Base-by-base conservation (phyloP, 2,888 invertebrate species). In the Thereva unica region DNA sequence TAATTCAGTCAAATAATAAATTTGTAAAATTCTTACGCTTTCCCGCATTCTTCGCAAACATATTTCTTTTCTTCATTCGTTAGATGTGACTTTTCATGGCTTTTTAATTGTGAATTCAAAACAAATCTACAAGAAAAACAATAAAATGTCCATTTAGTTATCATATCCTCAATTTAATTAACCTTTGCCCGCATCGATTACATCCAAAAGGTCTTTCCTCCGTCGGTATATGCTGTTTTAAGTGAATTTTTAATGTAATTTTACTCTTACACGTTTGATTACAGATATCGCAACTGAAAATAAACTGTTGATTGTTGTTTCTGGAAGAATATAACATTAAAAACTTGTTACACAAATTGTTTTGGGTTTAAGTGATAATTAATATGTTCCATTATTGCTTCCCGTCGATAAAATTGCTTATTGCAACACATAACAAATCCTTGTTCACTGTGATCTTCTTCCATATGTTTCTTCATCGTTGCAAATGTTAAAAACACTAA, bases 21-120 rank as follows among this genome's bases (percentile, higher is more conserved):
- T 42, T 5, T 47, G n/a, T 10, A 10, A 3, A 47, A 34, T 52
- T 49, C 44, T 61, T 50, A 61, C 52, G 68, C 63, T 45, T 68
- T 68, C 7, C 68, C 68, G 37, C 68, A 68, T 45, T 68, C 44
- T 34, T 66, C 63, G 12, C 68, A 68, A 23, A 66, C 57, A 41
- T 45, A 68, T 52, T 64, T 66, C 41, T 66, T 66, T 47, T 68
- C 66, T 5, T 66, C 63, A 34, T 61, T 55, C 12, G 49, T 50
- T 8, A 68, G 63, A 63, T 68, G 68, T 1, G 66, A 63, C n/a
- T 66, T 68, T 49, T 66, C 61, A 55, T 68, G 68, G 45, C 68
- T 68, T 57, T 68, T 68, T 4, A 68, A 45, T 47, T 68, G 68
- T 9, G 68, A 66, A 54, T 45, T 68, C 10, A 68, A 40, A 42